A percentile compares a stretch with the other conserved stretches of the same genome.
Evolutionary conservation across 2,797 vertebrate genomes (phyloP).

Genomic region (Bovichtus variegatus): DNA sequence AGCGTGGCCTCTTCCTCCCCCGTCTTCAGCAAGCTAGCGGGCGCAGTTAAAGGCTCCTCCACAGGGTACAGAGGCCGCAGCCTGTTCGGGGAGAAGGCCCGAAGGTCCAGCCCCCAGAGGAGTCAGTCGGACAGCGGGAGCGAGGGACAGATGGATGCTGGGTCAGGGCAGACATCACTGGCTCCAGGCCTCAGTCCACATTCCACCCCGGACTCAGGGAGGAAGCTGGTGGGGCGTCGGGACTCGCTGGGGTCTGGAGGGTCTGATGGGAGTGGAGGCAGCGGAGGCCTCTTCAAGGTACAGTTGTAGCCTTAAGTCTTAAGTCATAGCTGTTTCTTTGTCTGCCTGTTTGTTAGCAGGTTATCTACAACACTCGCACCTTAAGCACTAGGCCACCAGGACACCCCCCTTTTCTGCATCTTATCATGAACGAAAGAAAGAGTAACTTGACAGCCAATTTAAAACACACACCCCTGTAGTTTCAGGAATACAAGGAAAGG

Average conservation of each 20-base stretch:
- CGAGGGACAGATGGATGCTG: slow-evolving; percentile 76
- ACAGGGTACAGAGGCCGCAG: slow-evolving; percentile 78
- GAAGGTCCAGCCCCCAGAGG: slow-evolving; percentile 85
- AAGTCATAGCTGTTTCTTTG: background rate
- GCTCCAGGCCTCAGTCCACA: slow-evolving; percentile 73
- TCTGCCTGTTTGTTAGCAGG: background rate
- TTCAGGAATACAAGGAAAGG: background rate
- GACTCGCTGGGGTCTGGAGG: slow-evolving; percentile 81
- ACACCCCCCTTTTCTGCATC: too few relatives aligned
- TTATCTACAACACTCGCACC: too few relatives aligned
- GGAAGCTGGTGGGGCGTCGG: slow-evolving; percentile 73
- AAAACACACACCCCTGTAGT: too few relatives aligned
- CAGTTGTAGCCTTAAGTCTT: background rate
- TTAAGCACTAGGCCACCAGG: too few relatives aligned
- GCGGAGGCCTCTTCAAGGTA: slow-evolving; percentile 86
- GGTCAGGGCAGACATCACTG: slow-evolving; percentile 46
- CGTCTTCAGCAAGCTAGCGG: slow-evolving; percentile 85
- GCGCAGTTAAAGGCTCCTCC: slow-evolving; percentile 73
- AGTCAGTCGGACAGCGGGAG: slow-evolving; percentile 81
- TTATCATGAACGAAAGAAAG: too few relatives aligned
- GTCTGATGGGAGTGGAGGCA: slow-evolving; percentile 81
- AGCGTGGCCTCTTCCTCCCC: slow-evolving; percentile 79
- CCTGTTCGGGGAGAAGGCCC: slow-evolving; percentile 85
- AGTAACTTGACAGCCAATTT: too few relatives aligned
- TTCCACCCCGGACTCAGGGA: slow-evolving; percentile 76